A percentile compares a stretch with the other conserved stretches of the same genome.
Evolutionary conservation across 1,140 invertebrate genomes (phyloP).

Genomic region (Lordiphosa mommai): DNA sequence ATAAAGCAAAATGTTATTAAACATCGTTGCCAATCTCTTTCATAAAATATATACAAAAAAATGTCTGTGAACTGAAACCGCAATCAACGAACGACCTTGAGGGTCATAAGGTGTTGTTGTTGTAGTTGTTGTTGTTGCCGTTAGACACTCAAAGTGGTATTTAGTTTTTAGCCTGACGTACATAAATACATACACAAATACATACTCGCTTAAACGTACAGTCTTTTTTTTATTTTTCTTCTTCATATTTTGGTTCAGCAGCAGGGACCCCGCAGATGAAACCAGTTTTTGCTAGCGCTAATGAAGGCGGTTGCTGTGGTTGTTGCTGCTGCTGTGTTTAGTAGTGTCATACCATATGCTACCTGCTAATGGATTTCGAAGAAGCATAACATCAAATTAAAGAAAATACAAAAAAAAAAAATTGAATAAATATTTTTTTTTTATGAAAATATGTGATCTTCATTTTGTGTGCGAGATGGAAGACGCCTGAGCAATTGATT

Average conservation of each 20-base stretch:
- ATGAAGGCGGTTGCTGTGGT: conserved; percentile 21
- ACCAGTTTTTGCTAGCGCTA: conserved; percentile 44
- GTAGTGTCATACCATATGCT: conserved; percentile 71
- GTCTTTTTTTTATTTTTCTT: conserved; percentile 26
- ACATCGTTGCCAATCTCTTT: conserved; percentile 41
- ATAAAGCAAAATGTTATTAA: conserved; percentile 71
- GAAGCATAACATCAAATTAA: conserved; percentile 32
- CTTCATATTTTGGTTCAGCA: conserved; percentile 27
- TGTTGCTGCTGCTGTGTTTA: conserved; percentile 36
- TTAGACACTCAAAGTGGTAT: conserved; percentile 44
- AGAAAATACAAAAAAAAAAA: conserved; percentile 4
- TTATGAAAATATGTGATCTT: no score
- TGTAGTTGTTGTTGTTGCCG: conserved; percentile 22
- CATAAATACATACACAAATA: no score
- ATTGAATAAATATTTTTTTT: conserved; percentile 14
- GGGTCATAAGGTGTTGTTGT: conserved; percentile 33
- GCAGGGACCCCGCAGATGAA: conserved; percentile 21
- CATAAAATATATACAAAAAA: no score
- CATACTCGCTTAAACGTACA: conserved; percentile 42
- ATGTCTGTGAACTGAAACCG: conserved; percentile 43
- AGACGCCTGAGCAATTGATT: no score
- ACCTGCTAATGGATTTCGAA: conserved; percentile 74
- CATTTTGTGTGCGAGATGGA: no score
- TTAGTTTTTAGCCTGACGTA: conserved; percentile 66
- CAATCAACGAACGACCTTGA: conserved; percentile 75